Evolutionary conservation across 2,113 vertebrate genomes (phyloP), one percentile per base, ranked within the genome.

Genomic region (Amazona guildingii): DNA sequence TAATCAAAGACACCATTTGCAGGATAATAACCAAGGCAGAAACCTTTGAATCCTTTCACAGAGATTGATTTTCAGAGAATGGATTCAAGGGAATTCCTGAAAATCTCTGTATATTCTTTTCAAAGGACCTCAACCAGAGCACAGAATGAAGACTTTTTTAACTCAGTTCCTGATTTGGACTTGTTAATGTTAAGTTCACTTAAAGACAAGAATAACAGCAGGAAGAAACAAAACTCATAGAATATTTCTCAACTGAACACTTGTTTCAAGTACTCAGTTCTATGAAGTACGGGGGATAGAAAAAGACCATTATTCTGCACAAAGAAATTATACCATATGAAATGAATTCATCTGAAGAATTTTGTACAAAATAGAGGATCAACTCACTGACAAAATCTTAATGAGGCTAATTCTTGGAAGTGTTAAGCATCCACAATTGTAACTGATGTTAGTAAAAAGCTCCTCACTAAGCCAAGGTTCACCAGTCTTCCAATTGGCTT

Each of bases 331-430:
- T 31, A 62, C 39, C 43, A 43, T 15, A 5, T 31, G 48, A 87
- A 46, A 10, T 29, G 10, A 91, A 78, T 43, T 61, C 37, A 79
- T 41, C 28, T 63, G 28, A 17, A 67, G 39, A 44, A 51, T 73
- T 87, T 73, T 49, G 24, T 62, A 55, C 1, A 1, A 54, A 67
- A 49, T 19, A 78, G 0, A 1, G 8, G 13, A 54, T 39, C 23
- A 29, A 54, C 37, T 37, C 35, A 67, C 33, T 59, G 49, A 59
- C 55, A 79, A 68, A 62, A 68, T 49, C 28, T 33, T 37, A n/a
- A 63, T 6, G 11, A 59, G 17, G 21, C 11, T 82, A 66, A 52
- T 70, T 81, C n/a, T 59, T 51, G 25, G 29, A 62, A 77, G 25
- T 21, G 46, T 41, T 33, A 51, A 52, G 25, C 44, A 61, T 46